phyloP scores from a whole-genome alignment of 2,888 invertebrate species.

The Serripes groenlandicus region DNA sequence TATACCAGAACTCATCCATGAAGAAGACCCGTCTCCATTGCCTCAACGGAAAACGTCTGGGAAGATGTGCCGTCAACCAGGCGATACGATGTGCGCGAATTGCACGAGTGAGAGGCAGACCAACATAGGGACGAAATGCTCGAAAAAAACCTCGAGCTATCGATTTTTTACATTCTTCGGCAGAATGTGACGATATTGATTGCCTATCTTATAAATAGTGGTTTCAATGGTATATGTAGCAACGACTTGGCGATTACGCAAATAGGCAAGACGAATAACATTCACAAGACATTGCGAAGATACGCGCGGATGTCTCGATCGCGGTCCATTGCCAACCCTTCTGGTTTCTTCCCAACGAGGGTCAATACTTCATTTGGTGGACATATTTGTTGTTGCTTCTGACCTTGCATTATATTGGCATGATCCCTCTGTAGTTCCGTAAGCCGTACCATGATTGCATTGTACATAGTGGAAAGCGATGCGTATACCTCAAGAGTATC shows the following conservation, averaged over 20 bases:
- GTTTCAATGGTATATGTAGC: not conserved
- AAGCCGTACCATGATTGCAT: not conserved
- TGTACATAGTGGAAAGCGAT: not conserved
- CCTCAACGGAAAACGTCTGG: not conserved
- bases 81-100: not conserved
- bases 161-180: not conserved
- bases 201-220: not conserved
- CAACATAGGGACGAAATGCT: not conserved
- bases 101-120: not conserved
- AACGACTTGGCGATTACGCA: not conserved
- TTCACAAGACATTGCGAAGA: not conserved
- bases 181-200: not conserved
- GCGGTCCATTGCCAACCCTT: not conserved
- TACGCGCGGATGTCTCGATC: not conserved
- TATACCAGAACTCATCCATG: not conserved
- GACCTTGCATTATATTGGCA: not conserved
- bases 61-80: not conserved
- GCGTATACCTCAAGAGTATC: not conserved
- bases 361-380: not conserved
- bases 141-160: not conserved
- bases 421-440: not conserved
- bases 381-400: not conserved
- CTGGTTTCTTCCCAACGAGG: not conserved
- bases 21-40: not conserved
- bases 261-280: not conserved